Base-by-base conservation (phyloP, 2,888 invertebrate genomes). In the Caprella mutica region DNA sequence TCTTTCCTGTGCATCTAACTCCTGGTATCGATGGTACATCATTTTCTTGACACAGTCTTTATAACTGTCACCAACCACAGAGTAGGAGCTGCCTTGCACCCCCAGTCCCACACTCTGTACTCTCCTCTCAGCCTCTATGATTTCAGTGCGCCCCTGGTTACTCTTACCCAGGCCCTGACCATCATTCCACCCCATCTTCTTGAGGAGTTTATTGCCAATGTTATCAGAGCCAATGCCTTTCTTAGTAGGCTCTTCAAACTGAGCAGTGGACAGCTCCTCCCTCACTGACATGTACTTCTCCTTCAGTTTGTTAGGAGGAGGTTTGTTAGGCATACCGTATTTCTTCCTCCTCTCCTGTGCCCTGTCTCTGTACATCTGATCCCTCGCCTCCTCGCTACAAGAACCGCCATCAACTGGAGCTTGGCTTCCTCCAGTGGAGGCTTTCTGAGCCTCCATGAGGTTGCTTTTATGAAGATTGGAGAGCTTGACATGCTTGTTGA, bases 161-260 rank as follows among this genome's bases (percentile, higher is more conserved):
- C 82, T 80, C 71, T 87, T 88, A 0, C 98, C 97, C 23, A 98
- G 76, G 0, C 98, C 98, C 76, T 89, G 84, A 0, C 98, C 98
- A 71, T 92, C 92, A 5, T 86, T 86, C 98, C 98, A 98, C 4
- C 98, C 98, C 98, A 98, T 98, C 75, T 92, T 93, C 73, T 97
- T 93, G 65, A 98, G 73, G 72, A 98, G 78, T 70, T 90, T 86
- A 71, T 87, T 96, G 6, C 97, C 98, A 59, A 96, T 88, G 68
- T 94, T 94, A 67, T 88, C 91, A 0, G 86, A 82, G 67, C 88
- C 78, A 69, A 92, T 79, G 60, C 86, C 78, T 72, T 81, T 78
- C 58, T 80, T 77, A 0, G 83, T 80, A 1, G 56, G 53, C 53
- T 69, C 79, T 70, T 77, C 65, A 68, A 75, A 70, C 63, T 71